Conservation (phyloP, 2,797 vertebrate genomes). For the Sebastes trivittatus region DNA sequence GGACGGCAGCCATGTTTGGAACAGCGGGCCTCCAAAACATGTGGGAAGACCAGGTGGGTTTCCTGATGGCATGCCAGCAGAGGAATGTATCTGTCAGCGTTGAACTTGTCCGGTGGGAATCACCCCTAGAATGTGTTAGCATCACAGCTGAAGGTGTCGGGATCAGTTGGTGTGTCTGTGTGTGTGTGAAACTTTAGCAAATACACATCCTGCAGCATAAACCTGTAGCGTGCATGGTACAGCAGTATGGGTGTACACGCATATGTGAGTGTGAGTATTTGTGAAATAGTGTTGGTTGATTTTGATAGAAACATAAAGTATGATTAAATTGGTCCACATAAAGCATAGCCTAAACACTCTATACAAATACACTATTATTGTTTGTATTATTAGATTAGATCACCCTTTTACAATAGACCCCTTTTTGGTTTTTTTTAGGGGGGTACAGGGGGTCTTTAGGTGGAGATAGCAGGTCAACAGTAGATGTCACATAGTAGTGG, state of each 20-base stretch:
- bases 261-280: not conserved
- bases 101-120: slow-evolving; percentile 55
- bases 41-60: slow-evolving; percentile 50
- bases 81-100: slow-evolving; percentile 65
- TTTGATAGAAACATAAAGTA: not conserved
- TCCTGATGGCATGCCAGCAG: slow-evolving; percentile 16
- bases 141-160: slow-evolving; percentile 59
- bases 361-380: not conserved
- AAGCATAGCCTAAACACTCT: not conserved
- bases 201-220: not conserved
- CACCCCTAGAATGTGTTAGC: slow-evolving; percentile 48
- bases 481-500: no score
- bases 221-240: not conserved
- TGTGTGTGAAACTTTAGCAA: not conserved
- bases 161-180: slow-evolving; percentile 23
- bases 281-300: not conserved
- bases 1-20: not conserved
- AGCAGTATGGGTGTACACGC: not conserved
- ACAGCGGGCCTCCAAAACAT: slow-evolving; percentile 3
- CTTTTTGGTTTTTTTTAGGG: no score
- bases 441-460: no score
- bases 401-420: no score
- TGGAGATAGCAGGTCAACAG: no score
- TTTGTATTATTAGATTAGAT: not conserved
- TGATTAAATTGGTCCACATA: not conserved